Evolutionary conservation across 2,113 vertebrate species (phyloP).

Genomic region (Connochaetes taurinus): DNA sequence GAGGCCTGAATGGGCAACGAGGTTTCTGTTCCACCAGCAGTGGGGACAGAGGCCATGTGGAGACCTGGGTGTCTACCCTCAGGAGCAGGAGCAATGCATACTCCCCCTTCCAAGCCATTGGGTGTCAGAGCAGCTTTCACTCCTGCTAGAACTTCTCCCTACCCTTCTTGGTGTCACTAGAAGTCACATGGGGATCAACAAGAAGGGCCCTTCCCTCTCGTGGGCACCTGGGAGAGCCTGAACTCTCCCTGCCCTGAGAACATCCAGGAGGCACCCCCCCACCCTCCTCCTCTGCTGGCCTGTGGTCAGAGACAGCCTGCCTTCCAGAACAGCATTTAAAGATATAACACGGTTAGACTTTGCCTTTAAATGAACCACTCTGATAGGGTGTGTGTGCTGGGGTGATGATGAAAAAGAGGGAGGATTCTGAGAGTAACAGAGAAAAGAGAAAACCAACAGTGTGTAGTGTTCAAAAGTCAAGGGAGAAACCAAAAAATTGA

Average conservation of each 20-base stretch:
- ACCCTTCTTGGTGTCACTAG: neutral
- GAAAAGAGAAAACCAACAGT: neutral
- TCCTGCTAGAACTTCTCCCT: neutral
- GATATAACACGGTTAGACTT: neutral
- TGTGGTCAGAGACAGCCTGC: neutral
- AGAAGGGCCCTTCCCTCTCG: neutral
- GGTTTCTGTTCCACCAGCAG: neutral
- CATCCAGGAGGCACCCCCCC: neutral
- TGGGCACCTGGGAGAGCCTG: neutral
- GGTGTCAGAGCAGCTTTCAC: neutral
- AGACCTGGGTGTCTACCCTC: neutral
- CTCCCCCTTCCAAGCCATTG: neutral
- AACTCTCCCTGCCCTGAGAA: neutral
- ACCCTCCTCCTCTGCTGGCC: neutral
- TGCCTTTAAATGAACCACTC: neutral
- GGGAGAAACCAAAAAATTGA: neutral
- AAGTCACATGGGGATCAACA: neutral
- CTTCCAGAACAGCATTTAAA: neutral
- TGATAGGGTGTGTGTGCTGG: neutral
- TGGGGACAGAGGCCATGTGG: neutral
- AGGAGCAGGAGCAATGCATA: neutral
- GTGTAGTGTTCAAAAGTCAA: neutral
- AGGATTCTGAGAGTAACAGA: neutral
- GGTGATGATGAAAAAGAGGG: accelerated
- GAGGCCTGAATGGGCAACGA: neutral